Conservation (phyloP, 2,888 invertebrate genomes). For the Cephus sareptanus region DNA sequence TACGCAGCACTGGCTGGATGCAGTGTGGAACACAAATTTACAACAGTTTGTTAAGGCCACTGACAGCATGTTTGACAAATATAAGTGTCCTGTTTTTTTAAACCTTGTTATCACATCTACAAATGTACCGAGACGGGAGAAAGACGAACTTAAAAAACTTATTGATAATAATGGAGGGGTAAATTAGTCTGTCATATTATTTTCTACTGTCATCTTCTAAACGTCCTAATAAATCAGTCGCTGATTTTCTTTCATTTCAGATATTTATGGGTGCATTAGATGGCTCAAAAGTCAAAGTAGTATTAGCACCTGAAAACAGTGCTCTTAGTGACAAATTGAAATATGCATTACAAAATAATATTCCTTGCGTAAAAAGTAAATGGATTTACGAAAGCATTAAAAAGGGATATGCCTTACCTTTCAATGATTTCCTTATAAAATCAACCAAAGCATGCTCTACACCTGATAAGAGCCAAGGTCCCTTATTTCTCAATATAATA, state of each 20-base stretch:
- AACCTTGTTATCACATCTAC: conserved; percentile 84
- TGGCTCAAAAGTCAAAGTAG: conserved; percentile 69
- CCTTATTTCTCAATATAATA: conserved; percentile 23
- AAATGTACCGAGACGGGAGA: conserved; percentile 74
- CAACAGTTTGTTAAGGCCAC: conserved; percentile 72
- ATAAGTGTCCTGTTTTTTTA: conserved; percentile 78
- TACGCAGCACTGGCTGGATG: conserved; percentile 82
- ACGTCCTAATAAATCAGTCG: not conserved
- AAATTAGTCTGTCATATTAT: conserved; percentile 23
- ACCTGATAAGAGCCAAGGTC: conserved; percentile 69
- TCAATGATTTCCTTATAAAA: conserved; percentile 70
- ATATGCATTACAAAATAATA: conserved; percentile 69
- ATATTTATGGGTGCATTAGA: conserved; percentile 69
- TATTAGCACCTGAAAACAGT: conserved; percentile 65
- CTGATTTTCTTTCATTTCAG: conserved; percentile 49
- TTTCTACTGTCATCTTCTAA: conserved; percentile 4
- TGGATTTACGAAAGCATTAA: conserved; percentile 86
- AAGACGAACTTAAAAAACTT: conserved; percentile 73
- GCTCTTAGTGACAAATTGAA: conserved; percentile 77
- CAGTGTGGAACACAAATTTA: conserved; percentile 82
- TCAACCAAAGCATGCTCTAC: conserved; percentile 76
- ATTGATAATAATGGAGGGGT: conserved; percentile 81
- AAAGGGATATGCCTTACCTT: conserved; percentile 76
- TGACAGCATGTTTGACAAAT: conserved; percentile 73
- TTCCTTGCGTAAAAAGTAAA: conserved; percentile 78